phyloP scores from a whole-genome alignment of 1,140 invertebrate genomes.

The Drosophila suzukii region DNA sequence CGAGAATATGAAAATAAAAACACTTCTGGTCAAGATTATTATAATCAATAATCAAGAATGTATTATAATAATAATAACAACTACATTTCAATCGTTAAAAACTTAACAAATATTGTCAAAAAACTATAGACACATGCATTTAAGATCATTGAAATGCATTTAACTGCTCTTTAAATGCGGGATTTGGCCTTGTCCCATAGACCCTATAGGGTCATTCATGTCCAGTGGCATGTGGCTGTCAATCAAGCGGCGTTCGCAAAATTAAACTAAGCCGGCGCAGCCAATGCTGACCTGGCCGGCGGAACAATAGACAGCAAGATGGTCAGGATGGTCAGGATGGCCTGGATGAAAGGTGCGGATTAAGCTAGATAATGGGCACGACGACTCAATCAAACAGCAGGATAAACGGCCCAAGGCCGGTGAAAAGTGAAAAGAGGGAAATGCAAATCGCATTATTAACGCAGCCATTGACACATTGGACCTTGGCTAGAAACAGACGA shows the following conservation, averaged over 20 bases:
- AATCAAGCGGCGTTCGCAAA: slow-evolving; percentile 65
- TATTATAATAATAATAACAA: too few species aligned
- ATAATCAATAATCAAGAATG: too few species aligned
- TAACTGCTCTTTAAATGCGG: not conserved
- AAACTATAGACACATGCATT: not conserved
- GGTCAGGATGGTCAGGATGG: slow-evolving; percentile 23
- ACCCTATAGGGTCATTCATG: slow-evolving; percentile 14
- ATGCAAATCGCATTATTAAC: slow-evolving; percentile 83
- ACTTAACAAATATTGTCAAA: not conserved
- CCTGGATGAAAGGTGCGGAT: slow-evolving; percentile 72
- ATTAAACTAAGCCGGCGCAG: slow-evolving; percentile 65
- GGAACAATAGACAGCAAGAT: slow-evolving; percentile 18
- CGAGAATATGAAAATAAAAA: not conserved
- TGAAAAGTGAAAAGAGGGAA: slow-evolving; percentile 43
- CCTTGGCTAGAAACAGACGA: slow-evolving; percentile 20
- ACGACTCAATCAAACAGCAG: slow-evolving; percentile 78
- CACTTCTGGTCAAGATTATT: too few species aligned
- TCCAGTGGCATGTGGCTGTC: slow-evolving; percentile 66
- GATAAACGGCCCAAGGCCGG: slow-evolving; percentile 55
- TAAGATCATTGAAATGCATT: not conserved
- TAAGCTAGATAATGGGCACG: slow-evolving; percentile 57
- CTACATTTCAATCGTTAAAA: not conserved
- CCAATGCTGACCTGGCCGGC: slow-evolving; percentile 47
- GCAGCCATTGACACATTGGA: slow-evolving; percentile 54
- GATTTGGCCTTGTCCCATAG: not conserved